Base-by-base conservation (phyloP, 2,888 invertebrate genomes). In the Pocota personata region DNA sequence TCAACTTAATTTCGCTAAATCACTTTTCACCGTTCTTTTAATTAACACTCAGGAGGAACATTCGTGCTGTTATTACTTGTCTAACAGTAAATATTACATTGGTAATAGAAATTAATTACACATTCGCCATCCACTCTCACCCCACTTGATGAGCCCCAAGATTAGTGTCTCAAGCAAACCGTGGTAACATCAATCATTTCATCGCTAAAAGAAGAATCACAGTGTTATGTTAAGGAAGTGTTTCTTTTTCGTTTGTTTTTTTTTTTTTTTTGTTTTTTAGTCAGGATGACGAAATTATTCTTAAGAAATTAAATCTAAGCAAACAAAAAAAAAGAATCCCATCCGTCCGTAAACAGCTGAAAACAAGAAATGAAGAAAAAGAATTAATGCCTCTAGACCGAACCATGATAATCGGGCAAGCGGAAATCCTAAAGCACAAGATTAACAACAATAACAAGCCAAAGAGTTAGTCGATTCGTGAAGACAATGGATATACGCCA, bases 331-430 rank as follows among this genome's bases (percentile, higher is more conserved):
- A 24, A 8, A 24, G 64, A 66, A 78, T 55, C 46, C 35, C 69
- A 83, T 73, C 77, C 67, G 67, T 77, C 72, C 83, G 72, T 79
- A 69, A 80, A 80, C 55, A 48, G n/a, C n/a, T 76, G 14, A 5
- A 43, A 62, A 55, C 48, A 67, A 69, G 35, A 40, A 57, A 46
- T 48, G 30, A 62, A 27, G 48, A 67, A 55, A 21, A 62, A 27
- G 48, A 67, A 48, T 75, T 64, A 79, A 71, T 76, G 62, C 60
- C 62, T 77, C 50, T 40, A 77, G 82, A 72, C 82, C 72, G 67
- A 77, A 58, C 66, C 75, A 77, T 73, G 76, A 76, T 86, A 86
- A 86, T 82, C 86, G 82, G 60, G 82, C 86, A 86, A 82, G 86
- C 86, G 86, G 86, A 86, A 86, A 86, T 86, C 86, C 86, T 86